Percentiles rank a stretch among this genome's conserved stretches.
These are phyloP conservation scores for Drosophila nr. medialis DNA, from an alignment of 2,888 invertebrate species.

Conservation along the genomic window DNA sequence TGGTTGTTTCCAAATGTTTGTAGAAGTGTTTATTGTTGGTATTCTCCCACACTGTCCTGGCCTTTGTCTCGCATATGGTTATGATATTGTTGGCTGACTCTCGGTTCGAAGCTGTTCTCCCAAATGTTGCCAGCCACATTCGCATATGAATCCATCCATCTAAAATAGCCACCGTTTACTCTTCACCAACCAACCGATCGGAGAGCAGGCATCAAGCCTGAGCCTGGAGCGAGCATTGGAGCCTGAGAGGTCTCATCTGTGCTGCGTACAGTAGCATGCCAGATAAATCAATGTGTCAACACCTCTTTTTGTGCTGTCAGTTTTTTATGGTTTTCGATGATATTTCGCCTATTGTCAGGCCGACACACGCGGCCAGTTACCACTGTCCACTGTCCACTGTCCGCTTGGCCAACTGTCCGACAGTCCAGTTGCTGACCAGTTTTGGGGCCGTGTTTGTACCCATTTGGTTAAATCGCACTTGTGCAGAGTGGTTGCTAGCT, in stretches of 20 bases:
- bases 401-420: slow-evolving; percentile 12
- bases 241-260: slow-evolving; percentile 64
- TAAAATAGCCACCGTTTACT: slow-evolving; percentile 44
- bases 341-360: slow-evolving; percentile 83
- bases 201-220: slow-evolving; percentile 13
- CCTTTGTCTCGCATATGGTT: slow-evolving; percentile 63
- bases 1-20: background rate
- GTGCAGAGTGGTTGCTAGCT: slow-evolving; percentile 25
- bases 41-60: slow-evolving; percentile 49
- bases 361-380: slow-evolving; percentile 59
- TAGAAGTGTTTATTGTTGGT: slow-evolving; percentile 21
- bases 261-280: slow-evolving; percentile 83
- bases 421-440: slow-evolving; percentile 45
- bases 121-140: slow-evolving; percentile 48
- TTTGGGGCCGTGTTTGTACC: slow-evolving; percentile 58
- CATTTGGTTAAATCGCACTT: slow-evolving; percentile 77
- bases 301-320: slow-evolving; percentile 85
- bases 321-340: slow-evolving; percentile 84
- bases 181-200: slow-evolving; percentile 4
- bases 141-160: slow-evolving; percentile 74
- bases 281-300: slow-evolving; percentile 85
- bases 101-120: slow-evolving; percentile 4
- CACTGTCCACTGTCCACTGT: slow-evolving; percentile 6
- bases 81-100: slow-evolving; percentile 70
- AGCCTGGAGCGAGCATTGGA: slow-evolving; percentile 14